phyloP scores from a whole-genome alignment of 2,797 vertebrate species.

The Anguilla anguilla region DNA sequence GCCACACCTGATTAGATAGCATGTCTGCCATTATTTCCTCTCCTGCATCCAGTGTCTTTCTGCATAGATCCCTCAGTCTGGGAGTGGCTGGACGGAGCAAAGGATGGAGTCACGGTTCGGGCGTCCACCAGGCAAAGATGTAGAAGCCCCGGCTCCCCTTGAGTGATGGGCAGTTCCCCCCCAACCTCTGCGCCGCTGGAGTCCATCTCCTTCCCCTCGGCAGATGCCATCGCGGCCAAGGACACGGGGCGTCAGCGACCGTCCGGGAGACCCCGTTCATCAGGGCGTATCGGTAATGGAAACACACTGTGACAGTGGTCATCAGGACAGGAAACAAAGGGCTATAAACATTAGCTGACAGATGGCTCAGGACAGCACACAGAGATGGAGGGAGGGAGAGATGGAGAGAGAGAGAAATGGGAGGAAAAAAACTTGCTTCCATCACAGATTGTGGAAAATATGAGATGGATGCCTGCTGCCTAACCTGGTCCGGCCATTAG shows the following conservation, averaged over 20 bases:
- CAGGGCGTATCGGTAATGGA: constrained; percentile 74
- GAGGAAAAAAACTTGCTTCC: constrained; percentile 50
- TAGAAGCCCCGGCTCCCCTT: neutral
- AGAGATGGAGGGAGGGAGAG: constrained; percentile 52
- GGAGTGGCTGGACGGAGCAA: neutral
- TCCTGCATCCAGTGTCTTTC: neutral
- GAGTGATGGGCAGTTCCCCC: constrained; percentile 62
- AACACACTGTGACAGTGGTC: constrained; percentile 76
- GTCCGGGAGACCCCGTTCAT: constrained; percentile 72
- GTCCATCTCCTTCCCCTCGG: constrained; percentile 15
- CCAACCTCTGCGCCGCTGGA: constrained; percentile 24
- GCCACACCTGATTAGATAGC: neutral
- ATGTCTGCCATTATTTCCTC: neutral
- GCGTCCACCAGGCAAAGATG: neutral
- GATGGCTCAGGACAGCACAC: constrained; percentile 71
- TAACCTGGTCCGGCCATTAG: neutral
- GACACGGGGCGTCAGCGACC: constrained; percentile 71
- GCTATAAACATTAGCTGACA: constrained; percentile 78
- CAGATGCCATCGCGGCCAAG: constrained; percentile 67
- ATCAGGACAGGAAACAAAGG: constrained; percentile 78
- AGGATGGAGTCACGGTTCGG: neutral
- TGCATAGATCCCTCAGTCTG: neutral
- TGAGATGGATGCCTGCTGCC: neutral
- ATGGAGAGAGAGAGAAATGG: constrained; percentile 33
- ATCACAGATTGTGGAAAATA: neutral